Percentiles rank a stretch among this genome's conserved stretches.
Evolutionary conservation across 2,797 vertebrate species (phyloP).

Genomic region (Mormyrus proboscirostris): DNA sequence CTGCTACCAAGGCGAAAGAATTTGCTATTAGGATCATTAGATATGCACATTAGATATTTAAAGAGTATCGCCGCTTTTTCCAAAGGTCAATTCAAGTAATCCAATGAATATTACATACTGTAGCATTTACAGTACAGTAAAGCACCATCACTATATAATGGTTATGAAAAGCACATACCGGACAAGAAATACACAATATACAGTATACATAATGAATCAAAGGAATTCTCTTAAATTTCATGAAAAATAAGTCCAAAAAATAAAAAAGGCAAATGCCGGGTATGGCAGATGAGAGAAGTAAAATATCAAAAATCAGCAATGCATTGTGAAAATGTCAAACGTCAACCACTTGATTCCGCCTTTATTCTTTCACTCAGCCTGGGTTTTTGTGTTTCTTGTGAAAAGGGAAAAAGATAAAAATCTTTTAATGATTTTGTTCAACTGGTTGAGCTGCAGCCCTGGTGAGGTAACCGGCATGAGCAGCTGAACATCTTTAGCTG

Average conservation of each 20-base stretch:
- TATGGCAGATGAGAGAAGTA: neutral
- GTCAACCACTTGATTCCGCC: neutral
- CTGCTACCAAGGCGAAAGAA: neutral
- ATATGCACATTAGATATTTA: neutral
- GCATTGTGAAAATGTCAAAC: conserved; percentile 5
- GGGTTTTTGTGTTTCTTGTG: neutral
- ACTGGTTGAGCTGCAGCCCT: neutral
- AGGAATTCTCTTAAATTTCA: neutral
- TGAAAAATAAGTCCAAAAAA: neutral
- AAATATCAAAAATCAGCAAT: conserved; percentile 9
- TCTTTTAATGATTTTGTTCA: neutral
- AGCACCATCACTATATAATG: neutral
- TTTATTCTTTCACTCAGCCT: neutral
- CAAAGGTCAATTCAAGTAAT: neutral
- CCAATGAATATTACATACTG: neutral
- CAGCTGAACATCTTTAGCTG: neutral
- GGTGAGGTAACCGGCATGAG: neutral
- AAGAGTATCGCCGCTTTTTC: neutral
- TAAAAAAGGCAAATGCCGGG: neutral
- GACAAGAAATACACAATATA: neutral
- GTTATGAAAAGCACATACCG: neutral
- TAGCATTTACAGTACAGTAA: neutral
- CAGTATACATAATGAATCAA: neutral
- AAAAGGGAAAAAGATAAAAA: neutral
- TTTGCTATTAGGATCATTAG: neutral